Base-by-base conservation (phyloP, 2,888 invertebrate genomes). In the Therioaphis trifolii region DNA sequence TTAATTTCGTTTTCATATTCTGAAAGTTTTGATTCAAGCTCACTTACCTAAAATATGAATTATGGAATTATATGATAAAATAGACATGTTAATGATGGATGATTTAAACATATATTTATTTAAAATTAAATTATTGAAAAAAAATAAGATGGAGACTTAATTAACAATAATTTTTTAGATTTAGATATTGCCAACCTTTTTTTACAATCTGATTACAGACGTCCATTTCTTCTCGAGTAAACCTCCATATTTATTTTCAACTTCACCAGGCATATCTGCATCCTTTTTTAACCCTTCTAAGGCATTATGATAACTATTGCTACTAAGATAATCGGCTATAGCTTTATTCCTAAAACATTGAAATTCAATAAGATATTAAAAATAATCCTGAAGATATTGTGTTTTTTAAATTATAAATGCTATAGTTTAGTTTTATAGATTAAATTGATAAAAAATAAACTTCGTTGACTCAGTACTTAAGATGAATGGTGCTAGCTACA, bases 181-280 rank as follows among this genome's bases (percentile, higher is more conserved):
- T 61, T 3, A 24, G 46, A 12, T 46, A 24, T 61, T 35, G n/a
- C 55, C 85, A 86, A 94, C 96, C 93, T 99, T 99, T 90, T 99
- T 99, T 91, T 99, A 99, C 89, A 99, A 92, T 89, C 99, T 93
- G 89, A 99, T 97, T 86, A 99, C 99, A 61, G 99, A 98, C 82
- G 98, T 99, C 99, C 99, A 99, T 91, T 99, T 99, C 91, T 99
- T 99, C 90, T 99, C 99, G 86, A 99, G 91, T 80, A 99, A 93
- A 86, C 99, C 99, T 86, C 95, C 94, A 90, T 95, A 97, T 90
- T 98, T 98, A 89, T 97, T 95, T 89, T 99, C 98, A 88, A 96
- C 94, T 89, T 99, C 99, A 87, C 94, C 94, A 86, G 93, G 93
- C 94, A 99, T 95, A 89, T 97, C 97, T 85, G 98, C 96, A 90